Percentiles rank a stretch among this genome's conserved stretches.
These are phyloP conservation scores for Gila orcuttii DNA, from an alignment of 2,113 vertebrate genomes.

Conservation along the genomic window DNA sequence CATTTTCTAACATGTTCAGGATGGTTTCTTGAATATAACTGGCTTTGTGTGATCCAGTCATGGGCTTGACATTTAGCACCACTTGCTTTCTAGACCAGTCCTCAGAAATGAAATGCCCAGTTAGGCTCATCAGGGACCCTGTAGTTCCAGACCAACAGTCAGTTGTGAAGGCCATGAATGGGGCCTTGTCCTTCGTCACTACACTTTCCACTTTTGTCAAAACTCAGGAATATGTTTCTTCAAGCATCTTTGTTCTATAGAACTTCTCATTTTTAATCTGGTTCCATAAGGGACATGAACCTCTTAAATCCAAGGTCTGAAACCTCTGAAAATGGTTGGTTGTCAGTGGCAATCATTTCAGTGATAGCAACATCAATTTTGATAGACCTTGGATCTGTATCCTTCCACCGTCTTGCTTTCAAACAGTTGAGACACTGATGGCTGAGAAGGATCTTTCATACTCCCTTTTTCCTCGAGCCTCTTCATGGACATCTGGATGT, in stretches of 20 bases:
- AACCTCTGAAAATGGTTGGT: constrained; percentile 27
- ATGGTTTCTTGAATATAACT: constrained; percentile 16
- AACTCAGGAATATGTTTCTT: no score
- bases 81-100: neutral
- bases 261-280: constrained; percentile 10
- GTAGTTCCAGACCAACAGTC: neutral
- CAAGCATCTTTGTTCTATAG: no score
- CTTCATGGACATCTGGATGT: neutral
- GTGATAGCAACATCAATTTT: neutral
- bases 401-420: neutral
- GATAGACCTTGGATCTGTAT: neutral
- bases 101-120: neutral
- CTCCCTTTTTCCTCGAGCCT: neutral
- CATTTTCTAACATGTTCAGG: neutral
- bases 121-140: neutral
- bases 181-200: no score
- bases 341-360: neutral
- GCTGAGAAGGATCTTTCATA: neutral
- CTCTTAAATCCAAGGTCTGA: neutral
- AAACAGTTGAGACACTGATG: constrained; percentile 5
- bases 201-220: no score
- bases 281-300: neutral
- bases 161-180: neutral
- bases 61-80: constrained; percentile 35
- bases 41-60: constrained; percentile 35